Percentiles rank a stretch among this genome's conserved stretches.
These are phyloP conservation scores for Pollimyrus isidori DNA, from an alignment of 2,113 vertebrate genomes.

Conservation along the genomic window DNA sequence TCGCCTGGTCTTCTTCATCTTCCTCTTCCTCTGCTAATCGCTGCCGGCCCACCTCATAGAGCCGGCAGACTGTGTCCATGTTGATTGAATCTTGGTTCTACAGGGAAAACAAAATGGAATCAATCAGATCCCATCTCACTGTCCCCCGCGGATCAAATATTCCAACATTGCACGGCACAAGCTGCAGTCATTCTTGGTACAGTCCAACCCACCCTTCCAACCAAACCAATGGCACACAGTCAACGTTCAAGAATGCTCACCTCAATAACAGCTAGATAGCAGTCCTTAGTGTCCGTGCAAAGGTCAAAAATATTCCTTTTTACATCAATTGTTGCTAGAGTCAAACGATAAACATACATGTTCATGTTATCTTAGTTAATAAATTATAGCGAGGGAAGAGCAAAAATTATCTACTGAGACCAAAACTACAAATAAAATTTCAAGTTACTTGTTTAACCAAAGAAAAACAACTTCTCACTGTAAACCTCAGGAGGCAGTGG, in stretches of 20 bases:
- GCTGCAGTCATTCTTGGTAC: background rate
- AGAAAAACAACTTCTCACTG: background rate
- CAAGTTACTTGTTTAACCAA: background rate
- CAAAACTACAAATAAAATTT: background rate
- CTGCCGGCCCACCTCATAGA: conserved; percentile 94
- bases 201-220: background rate
- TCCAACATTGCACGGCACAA: background rate
- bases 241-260: conserved; percentile 49
- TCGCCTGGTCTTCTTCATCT: conserved; percentile 94
- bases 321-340: conserved; percentile 89
- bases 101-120: background rate
- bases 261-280: conserved; percentile 97
- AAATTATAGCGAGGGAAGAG: background rate
- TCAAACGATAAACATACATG: background rate
- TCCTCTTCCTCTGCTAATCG: conserved; percentile 95
- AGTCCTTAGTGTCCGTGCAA: conserved; percentile 97
- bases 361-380: background rate
- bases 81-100: conserved; percentile 96
- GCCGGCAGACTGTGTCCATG: conserved; percentile 92
- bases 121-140: background rate
- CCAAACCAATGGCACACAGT: background rate
- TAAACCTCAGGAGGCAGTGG: background rate
- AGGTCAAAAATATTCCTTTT: conserved; percentile 97
- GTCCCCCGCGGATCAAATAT: background rate
- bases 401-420: background rate